phyloP scores from a whole-genome alignment of 2,888 invertebrate species.

The Drosophila pegasa region DNA sequence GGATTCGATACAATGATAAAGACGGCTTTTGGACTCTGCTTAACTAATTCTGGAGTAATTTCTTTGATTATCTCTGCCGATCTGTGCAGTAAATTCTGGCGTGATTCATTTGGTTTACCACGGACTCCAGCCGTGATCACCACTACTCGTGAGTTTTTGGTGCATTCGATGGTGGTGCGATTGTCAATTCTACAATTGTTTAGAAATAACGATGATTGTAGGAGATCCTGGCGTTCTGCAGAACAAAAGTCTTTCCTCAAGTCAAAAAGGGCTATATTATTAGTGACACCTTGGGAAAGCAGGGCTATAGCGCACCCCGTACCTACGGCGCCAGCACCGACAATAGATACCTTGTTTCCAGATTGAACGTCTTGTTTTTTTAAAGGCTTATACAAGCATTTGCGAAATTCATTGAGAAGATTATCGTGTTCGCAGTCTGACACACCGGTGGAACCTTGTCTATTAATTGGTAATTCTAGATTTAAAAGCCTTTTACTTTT shows the following conservation, averaged over 20 bases:
- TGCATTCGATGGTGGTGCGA: constrained; percentile 88
- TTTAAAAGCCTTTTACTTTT: not conserved
- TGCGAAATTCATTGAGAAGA: not conserved
- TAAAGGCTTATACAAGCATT: not conserved
- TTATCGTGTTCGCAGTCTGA: too few relatives aligned
- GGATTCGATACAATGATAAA: constrained; percentile 94
- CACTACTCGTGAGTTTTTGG: constrained; percentile 91
- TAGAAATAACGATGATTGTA: constrained; percentile 91
- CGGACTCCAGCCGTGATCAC: constrained; percentile 94
- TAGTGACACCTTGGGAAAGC: constrained; percentile 91
- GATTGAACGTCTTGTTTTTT: constrained; percentile 17
- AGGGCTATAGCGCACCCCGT: constrained; percentile 94
- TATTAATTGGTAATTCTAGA: not conserved
- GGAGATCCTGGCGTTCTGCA: constrained; percentile 28
- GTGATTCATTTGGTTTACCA: constrained; percentile 91
- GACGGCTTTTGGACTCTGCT: constrained; percentile 91
- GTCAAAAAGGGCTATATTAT: constrained; percentile 92
- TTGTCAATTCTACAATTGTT: constrained; percentile 90
- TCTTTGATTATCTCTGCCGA: constrained; percentile 93
- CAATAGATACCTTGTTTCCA: constrained; percentile 90
- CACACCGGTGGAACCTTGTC: too few relatives aligned
- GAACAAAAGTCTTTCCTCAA: constrained; percentile 90
- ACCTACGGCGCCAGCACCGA: constrained; percentile 94
- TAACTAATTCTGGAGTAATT: constrained; percentile 88
- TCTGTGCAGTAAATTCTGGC: constrained; percentile 91